Evolutionary conservation across 2,797 vertebrate species (phyloP).

Genomic region (Phataginus tricuspis): DNA sequence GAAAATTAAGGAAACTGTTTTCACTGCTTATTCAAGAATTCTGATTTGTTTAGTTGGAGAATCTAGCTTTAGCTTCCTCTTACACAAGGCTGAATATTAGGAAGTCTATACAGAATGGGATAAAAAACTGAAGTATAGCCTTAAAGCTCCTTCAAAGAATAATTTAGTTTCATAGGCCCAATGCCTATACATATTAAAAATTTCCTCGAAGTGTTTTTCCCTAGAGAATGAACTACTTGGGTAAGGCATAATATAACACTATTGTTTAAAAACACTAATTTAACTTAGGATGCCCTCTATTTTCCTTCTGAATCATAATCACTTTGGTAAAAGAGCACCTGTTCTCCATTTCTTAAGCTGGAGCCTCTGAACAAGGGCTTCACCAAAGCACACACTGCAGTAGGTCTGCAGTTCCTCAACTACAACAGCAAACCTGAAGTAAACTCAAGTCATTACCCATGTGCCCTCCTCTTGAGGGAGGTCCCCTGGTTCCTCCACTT

Average conservation of each 20-base stretch:
- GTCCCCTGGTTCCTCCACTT: slow-evolving; percentile 92
- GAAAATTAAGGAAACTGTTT: neutral
- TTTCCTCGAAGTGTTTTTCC: neutral
- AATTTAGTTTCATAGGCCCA: neutral
- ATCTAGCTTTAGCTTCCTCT: neutral
- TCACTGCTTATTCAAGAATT: neutral
- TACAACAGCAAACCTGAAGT: neutral
- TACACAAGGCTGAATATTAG: neutral
- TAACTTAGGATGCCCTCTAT: neutral
- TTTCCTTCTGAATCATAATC: neutral
- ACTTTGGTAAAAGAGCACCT: neutral
- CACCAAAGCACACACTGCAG: neutral
- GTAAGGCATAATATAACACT: neutral
- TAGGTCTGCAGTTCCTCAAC: neutral
- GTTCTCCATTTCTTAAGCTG: neutral
- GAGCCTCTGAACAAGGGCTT: neutral
- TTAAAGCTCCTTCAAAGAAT: neutral
- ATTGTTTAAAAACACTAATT: neutral
- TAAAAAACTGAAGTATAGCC: neutral
- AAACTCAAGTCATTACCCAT: slow-evolving; percentile 83
- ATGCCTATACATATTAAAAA: neutral
- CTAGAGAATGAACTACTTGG: neutral
- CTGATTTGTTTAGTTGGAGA: neutral
- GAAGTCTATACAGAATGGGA: neutral
- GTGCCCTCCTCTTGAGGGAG: slow-evolving; percentile 91